These are phyloP conservation scores for Heliopora coerulea DNA, from an alignment of 92 coral and sea anemone species.

Conservation along the genomic window DNA sequence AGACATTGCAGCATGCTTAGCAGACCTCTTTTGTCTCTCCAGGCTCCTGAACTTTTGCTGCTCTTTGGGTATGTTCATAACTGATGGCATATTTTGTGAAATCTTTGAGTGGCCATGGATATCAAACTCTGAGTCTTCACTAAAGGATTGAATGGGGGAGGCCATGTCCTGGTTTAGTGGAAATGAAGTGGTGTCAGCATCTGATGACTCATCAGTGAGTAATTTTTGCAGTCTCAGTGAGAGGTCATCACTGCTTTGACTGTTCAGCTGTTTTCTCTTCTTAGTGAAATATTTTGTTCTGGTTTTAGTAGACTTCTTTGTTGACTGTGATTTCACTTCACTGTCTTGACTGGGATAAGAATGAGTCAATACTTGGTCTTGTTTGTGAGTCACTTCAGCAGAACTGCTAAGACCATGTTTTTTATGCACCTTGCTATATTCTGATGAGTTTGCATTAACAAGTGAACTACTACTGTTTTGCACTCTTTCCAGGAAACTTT, in stretches of 20 bases:
- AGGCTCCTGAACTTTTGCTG: slow-evolving; percentile 17
- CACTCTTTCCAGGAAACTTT: not conserved
- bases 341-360: not conserved
- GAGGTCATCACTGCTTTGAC: slow-evolving; percentile 8
- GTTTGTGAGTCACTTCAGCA: not conserved
- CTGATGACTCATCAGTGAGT: slow-evolving; percentile 18
- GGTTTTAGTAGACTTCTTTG: not conserved
- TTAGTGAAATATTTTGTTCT: not conserved
- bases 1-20: not conserved
- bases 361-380: not conserved
- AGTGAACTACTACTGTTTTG: slow-evolving; percentile 5
- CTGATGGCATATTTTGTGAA: not conserved
- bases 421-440: not conserved
- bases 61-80: not conserved
- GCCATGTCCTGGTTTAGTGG: not conserved
- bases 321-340: not conserved
- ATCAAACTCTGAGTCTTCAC: slow-evolving; percentile 19
- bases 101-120: not conserved
- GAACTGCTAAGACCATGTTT: no score
- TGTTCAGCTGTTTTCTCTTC: not conserved
- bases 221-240: slow-evolving; percentile 3
- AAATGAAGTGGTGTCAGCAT: not conserved
- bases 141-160: slow-evolving; percentile 4
- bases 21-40: slow-evolving; percentile 3
- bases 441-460: not conserved